Evolutionary conservation across 2,113 vertebrate genomes (phyloP).

Genomic region (Morone chrysops): DNA sequence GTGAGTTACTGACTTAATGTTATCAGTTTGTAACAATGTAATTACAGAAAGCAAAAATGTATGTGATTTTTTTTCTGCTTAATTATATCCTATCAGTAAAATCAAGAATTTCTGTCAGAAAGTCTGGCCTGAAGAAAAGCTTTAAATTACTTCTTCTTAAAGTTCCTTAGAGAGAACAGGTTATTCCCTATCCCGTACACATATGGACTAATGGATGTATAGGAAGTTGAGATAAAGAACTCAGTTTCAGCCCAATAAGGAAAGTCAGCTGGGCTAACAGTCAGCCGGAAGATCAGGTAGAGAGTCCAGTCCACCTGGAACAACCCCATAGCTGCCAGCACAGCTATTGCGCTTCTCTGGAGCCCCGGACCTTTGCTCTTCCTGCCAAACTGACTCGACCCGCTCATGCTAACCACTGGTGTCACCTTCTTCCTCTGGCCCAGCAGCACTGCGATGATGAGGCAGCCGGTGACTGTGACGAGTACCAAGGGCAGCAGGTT

Average conservation of each 20-base stretch:
- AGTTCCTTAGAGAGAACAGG: slow-evolving; percentile 73
- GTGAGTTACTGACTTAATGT: not conserved
- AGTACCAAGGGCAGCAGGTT: slow-evolving; percentile 80
- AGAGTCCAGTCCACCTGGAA: slow-evolving; percentile 83
- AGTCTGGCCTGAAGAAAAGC: not conserved
- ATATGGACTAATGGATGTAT: slow-evolving; percentile 81
- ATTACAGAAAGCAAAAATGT: not conserved
- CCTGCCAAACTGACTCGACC: not conserved
- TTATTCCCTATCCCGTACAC: slow-evolving; percentile 81
- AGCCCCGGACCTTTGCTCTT: slow-evolving; percentile 32
- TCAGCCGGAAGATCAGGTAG: slow-evolving; percentile 78
- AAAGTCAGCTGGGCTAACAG: slow-evolving; percentile 15
- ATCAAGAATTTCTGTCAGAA: not conserved
- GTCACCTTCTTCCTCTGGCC: slow-evolving; percentile 57
- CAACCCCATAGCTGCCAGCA: slow-evolving; percentile 80
- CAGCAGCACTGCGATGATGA: slow-evolving; percentile 75
- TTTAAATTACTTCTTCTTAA: slow-evolving; percentile 40
- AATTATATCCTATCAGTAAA: not conserved
- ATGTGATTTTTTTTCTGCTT: not conserved
- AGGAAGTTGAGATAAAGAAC: slow-evolving; percentile 78
- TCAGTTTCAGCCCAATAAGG: slow-evolving; percentile 74
- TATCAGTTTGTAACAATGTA: not conserved
- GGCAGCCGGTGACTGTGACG: slow-evolving; percentile 72
- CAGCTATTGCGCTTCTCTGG: slow-evolving; percentile 66
- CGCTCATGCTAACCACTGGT: slow-evolving; percentile 5